Base-by-base conservation (phyloP, 2,797 vertebrate species). In the Sebastes trivittatus region DNA sequence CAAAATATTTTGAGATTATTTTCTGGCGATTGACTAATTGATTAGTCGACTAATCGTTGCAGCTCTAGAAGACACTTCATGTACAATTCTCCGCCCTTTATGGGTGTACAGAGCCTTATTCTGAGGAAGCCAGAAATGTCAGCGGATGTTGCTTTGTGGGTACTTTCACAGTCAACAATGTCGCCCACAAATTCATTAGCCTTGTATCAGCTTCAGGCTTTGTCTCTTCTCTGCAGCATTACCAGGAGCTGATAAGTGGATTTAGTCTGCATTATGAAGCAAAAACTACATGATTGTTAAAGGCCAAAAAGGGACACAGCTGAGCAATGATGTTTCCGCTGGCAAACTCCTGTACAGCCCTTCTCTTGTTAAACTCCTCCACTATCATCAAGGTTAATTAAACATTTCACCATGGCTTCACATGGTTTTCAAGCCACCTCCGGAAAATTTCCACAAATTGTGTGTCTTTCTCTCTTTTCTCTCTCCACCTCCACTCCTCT, bases 331-430 rank as follows among this genome's bases (percentile, higher is more conserved):
- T 75, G 75, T 78, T 80, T 82, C 65, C 36, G 65, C 78, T 75
- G 58, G 78, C 36, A 75, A 76, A 68, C 68, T 82, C 49, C 73
- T 67, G 46, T 20, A 54, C 58, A 36, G 79, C 70, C 49, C 60
- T 38, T 69, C 78, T 81, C 83, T 46, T 55, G 58, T 84, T 60
- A 71, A 78, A 75, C 78, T 85, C 81, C 76, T 82, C 68, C 32
- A 11, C 81, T 70, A 73, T 78, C 80, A 85, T 87, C 78, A 78
- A 78, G 87, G 85, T 91, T 94, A 92, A 94, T 94, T 93, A 90
- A 85, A 90, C 83, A 82, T 73, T 80, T 75, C 80, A 89, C 60
- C 58, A 70, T 34, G 58, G 70, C 75, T 85, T 86, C 78, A 72
- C 82, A 78, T 66, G 69, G 72, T 80, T 84, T 92, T 75, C 42